A percentile compares a stretch with the other conserved stretches of the same genome.
phyloP scores from a whole-genome alignment of 2,888 invertebrate genomes.

The Pristionchus exspectatus region DNA sequence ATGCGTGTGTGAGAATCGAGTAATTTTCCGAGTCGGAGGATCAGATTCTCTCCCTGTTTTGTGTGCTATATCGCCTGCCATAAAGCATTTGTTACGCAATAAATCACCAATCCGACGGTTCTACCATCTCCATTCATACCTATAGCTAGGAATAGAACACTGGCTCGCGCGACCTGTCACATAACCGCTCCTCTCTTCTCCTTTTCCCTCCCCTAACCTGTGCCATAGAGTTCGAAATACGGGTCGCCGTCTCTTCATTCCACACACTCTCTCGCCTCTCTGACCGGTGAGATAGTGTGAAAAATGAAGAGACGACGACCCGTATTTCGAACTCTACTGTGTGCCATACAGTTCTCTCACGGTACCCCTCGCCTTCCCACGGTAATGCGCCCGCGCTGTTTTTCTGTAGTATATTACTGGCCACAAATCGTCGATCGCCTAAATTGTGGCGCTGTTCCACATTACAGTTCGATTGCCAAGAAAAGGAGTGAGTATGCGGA shows the following conservation, averaged over 20 bases:
- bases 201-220: neutral
- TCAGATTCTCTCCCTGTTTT: neutral
- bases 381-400: neutral
- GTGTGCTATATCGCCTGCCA: neutral
- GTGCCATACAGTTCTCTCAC: neutral
- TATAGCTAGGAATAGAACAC: neutral
- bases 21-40: neutral
- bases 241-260: too few species aligned
- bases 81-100: neutral
- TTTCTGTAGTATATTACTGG: neutral
- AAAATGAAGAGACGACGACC: too few species aligned
- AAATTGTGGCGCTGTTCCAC: neutral
- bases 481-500: neutral
- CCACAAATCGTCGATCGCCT: neutral
- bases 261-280: too few species aligned
- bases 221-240: too few species aligned
- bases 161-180: neutral
- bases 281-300: too few species aligned
- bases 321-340: too few species aligned
- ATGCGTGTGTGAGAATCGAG: slow-evolving; percentile 12
- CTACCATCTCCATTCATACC: too few species aligned
- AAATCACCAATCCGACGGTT: too few species aligned
- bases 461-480: neutral
- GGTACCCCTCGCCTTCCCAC: neutral
- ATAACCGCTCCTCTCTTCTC: neutral